These are phyloP conservation scores for Sebastes trivittatus DNA, from an alignment of 2,797 vertebrate species.

Conservation along the genomic window DNA sequence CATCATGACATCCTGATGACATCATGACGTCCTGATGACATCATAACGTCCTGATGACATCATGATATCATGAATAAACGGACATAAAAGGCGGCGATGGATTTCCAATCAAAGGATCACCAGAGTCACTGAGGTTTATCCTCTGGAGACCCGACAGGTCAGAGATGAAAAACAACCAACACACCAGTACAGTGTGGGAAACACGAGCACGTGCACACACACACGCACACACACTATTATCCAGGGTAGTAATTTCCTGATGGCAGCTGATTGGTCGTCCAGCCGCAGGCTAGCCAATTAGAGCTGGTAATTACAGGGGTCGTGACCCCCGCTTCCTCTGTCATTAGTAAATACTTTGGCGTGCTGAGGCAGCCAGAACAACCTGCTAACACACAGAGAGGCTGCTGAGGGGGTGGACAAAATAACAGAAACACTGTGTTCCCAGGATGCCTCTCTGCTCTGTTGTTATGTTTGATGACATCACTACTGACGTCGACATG, in stretches of 20 bases:
- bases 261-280: conserved; percentile 52
- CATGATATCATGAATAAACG: too few species aligned
- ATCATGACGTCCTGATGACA: too few species aligned
- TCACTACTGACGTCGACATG: too few species aligned
- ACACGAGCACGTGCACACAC: neutral
- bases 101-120: too few species aligned
- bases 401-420: neutral
- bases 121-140: too few species aligned
- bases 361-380: conserved; percentile 23
- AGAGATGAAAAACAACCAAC: too few species aligned
- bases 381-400: conserved; percentile 9
- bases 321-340: conserved; percentile 45
- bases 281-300: conserved; percentile 39
- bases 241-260: conserved; percentile 48
- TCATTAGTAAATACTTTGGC: conserved; percentile 62
- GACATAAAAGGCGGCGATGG: too few species aligned
- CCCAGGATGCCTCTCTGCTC: neutral
- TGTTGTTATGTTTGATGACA: too few species aligned
- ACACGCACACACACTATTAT: neutral
- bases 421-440: conserved; percentile 7
- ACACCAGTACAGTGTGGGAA: too few species aligned
- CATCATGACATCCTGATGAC: too few species aligned
- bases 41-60: too few species aligned
- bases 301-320: conserved; percentile 65
- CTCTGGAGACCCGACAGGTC: too few species aligned